phyloP scores from a whole-genome alignment of 2,888 invertebrate genomes.

The Aelia acuminata region DNA sequence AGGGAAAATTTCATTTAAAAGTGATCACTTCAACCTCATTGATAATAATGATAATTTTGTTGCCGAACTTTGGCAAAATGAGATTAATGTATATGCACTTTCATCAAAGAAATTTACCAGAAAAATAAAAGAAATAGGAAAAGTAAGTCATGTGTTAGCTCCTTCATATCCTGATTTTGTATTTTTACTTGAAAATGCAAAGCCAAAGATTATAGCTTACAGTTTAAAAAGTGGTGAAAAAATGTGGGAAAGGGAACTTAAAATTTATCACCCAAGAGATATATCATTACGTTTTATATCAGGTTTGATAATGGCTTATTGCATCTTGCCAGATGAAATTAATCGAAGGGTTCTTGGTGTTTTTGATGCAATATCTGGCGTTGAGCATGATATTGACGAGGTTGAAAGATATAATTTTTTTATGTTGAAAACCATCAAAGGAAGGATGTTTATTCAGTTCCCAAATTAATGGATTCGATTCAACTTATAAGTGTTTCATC shows the following conservation, averaged over 20 bases:
- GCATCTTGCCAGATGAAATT: not conserved
- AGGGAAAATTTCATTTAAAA: not conserved
- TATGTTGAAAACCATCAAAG: not conserved
- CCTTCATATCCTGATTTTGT: constrained; percentile 21
- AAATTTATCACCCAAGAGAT: not conserved
- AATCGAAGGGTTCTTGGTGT: not conserved
- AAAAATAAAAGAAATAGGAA: not conserved
- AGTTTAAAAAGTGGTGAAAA: constrained; percentile 16
- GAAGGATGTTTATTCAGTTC: not conserved
- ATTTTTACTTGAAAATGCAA: constrained; percentile 19
- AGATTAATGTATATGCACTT: not conserved
- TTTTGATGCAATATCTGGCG: constrained; percentile 8
- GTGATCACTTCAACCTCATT: constrained; percentile 10
- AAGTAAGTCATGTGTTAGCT: not conserved
- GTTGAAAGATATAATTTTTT: constrained; percentile 24
- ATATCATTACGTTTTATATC: constrained; percentile 21
- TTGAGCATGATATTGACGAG: not conserved
- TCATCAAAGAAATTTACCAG: not conserved
- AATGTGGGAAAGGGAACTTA: constrained; percentile 23
- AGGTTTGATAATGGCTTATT: not conserved
- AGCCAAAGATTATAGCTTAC: constrained; percentile 27
- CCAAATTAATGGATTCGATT: not conserved
- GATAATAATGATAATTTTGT: constrained; percentile 47
- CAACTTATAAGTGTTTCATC: not conserved
- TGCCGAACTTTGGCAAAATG: constrained; percentile 26